phyloP scores from a whole-genome alignment of 2,888 invertebrate species.

The Diaprepes abbreviatus region DNA sequence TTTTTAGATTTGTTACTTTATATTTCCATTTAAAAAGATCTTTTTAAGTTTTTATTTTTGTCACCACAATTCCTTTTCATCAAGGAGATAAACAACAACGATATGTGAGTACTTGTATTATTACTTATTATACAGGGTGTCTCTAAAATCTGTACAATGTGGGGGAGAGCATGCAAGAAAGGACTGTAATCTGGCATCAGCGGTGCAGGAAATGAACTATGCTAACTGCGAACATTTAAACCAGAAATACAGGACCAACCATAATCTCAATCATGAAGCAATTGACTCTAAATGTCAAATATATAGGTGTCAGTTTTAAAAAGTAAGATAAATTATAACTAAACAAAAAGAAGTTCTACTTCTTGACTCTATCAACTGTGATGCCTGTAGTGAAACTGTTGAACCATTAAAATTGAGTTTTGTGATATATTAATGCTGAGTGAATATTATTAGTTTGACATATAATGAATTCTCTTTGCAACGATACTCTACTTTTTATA shows the following conservation, averaged over 20 bases:
- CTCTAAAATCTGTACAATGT: too few relatives aligned
- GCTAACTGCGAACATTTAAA: not conserved
- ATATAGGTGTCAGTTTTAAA: not conserved
- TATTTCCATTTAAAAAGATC: too few relatives aligned
- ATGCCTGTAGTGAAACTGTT: not conserved
- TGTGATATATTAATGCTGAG: too few relatives aligned
- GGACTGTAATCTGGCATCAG: not conserved
- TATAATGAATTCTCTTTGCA: not conserved
- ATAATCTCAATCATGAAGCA: not conserved
- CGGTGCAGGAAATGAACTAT: not conserved
- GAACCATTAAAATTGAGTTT: too few relatives aligned
- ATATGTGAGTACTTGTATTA: too few relatives aligned
- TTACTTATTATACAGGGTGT: too few relatives aligned
- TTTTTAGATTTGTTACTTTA: too few relatives aligned
- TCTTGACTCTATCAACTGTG: not conserved
- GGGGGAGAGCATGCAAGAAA: constrained; percentile 1
- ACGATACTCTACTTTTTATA: not conserved
- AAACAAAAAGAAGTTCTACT: not conserved
- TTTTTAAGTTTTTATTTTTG: too few relatives aligned
- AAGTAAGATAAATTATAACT: constrained; percentile 8
- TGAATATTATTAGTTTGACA: too few relatives aligned
- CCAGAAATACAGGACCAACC: not conserved
- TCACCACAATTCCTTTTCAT: too few relatives aligned
- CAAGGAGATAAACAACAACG: too few relatives aligned
- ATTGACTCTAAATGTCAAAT: not conserved